Evolutionary conservation across 1,140 invertebrate genomes (phyloP).

Genomic region (Orius insidiosus): DNA sequence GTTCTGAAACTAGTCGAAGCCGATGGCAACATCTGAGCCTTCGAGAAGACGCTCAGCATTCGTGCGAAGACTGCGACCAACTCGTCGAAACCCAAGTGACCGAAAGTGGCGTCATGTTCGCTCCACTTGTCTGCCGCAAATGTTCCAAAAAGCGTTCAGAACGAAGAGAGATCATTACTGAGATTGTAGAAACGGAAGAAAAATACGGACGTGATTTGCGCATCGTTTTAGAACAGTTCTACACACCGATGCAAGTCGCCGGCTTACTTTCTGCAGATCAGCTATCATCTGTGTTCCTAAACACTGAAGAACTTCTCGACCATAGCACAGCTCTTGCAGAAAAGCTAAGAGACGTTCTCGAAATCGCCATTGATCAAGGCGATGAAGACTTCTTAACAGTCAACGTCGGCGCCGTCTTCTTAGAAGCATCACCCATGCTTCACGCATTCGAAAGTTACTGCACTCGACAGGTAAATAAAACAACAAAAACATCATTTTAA

Average conservation of each 20-base stretch:
- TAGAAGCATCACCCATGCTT: conserved; percentile 83
- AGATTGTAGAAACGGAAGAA: conserved; percentile 91
- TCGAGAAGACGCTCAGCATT: conserved; percentile 32
- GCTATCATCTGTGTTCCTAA: conserved; percentile 79
- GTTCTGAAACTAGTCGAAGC: conserved; percentile 73
- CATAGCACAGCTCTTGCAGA: conserved; percentile 74
- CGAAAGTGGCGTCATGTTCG: conserved; percentile 49
- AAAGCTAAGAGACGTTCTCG: conserved; percentile 69
- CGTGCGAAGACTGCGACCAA: conserved; percentile 61
- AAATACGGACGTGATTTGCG: conserved; percentile 87
- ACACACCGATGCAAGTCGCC: conserved; percentile 60
- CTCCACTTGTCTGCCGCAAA: conserved; percentile 68
- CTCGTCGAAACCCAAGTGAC: conserved; percentile 47
- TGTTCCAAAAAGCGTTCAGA: conserved; percentile 75
- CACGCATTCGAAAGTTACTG: conserved; percentile 90
- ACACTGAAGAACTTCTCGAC: conserved; percentile 78
- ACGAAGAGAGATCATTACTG: conserved; percentile 84
- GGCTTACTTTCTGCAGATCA: conserved; percentile 55
- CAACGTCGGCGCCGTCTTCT: conserved; percentile 85
- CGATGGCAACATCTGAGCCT: conserved; percentile 38
- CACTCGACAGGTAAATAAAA: conserved; percentile 56
- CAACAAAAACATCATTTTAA: too few relatives aligned
- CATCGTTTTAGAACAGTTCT: conserved; percentile 87
- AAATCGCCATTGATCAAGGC: conserved; percentile 59
- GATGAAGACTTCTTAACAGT: conserved; percentile 71